These are phyloP conservation scores for Monopis laevigella DNA, from an alignment of 2,888 invertebrate genomes.

Conservation along the genomic window DNA sequence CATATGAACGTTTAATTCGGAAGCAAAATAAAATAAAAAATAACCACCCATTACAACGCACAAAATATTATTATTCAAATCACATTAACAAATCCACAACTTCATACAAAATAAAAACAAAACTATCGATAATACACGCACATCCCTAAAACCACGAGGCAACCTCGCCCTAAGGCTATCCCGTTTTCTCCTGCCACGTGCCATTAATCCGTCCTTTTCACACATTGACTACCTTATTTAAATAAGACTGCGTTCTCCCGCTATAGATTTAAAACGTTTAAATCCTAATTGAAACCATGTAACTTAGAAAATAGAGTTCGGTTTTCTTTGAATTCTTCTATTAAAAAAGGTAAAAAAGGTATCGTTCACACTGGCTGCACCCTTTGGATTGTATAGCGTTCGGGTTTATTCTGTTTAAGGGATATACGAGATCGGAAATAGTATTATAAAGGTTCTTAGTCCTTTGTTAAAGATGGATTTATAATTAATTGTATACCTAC, in stretches of 20 bases:
- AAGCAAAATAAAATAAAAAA: too few species aligned
- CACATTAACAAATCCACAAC: too few species aligned
- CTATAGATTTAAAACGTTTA: conserved; percentile 22
- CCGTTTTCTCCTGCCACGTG: conserved; percentile 34
- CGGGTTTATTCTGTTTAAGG: not conserved
- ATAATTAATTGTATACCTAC: too few species aligned
- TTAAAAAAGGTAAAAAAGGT: conserved; percentile 42
- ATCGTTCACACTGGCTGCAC: conserved; percentile 28
- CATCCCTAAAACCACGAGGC: conserved; percentile 50
- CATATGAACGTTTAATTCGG: too few species aligned
- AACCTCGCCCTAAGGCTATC: conserved; percentile 43
- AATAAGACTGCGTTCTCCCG: conserved; percentile 54
- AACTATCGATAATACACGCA: conserved; percentile 25
- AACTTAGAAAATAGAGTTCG: conserved; percentile 26
- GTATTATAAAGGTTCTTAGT: not conserved
- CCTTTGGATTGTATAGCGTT: conserved; percentile 25
- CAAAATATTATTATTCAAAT: too few species aligned
- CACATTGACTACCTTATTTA: conserved; percentile 62
- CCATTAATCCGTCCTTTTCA: conserved; percentile 31
- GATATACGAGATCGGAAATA: conserved; percentile 7
- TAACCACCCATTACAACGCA: too few species aligned
- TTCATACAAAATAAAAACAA: conserved; percentile 12
- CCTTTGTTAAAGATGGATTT: too few species aligned
- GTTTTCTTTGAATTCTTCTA: conserved; percentile 20
- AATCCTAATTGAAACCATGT: conserved; percentile 28